These are phyloP conservation scores for Chascanopsetta lugubris DNA, from an alignment of 2,113 vertebrate genomes.

Conservation along the genomic window DNA sequence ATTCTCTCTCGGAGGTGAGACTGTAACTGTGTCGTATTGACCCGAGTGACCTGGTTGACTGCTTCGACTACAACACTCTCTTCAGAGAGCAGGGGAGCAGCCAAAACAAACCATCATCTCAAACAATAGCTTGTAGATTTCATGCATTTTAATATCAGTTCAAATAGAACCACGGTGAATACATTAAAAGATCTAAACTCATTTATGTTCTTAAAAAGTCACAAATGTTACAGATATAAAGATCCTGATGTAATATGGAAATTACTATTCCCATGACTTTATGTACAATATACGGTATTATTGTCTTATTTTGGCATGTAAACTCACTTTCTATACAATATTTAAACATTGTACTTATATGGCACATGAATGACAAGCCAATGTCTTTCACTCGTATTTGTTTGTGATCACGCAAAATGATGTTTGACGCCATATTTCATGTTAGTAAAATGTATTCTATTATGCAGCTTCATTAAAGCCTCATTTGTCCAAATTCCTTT, in stretches of 20 bases:
- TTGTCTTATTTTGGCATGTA: too few species aligned
- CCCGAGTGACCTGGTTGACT: conserved; percentile 59
- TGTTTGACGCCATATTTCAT: background rate
- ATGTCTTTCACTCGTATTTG: too few species aligned
- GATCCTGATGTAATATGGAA: too few species aligned
- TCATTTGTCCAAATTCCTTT: background rate
- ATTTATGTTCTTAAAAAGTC: too few species aligned
- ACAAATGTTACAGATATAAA: too few species aligned
- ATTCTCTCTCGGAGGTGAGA: conserved; percentile 71
- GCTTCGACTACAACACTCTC: conserved; percentile 42
- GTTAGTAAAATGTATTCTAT: background rate
- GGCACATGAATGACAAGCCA: background rate
- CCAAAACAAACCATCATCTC: conserved; percentile 14
- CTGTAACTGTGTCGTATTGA: conserved; percentile 63
- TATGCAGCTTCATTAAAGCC: background rate
- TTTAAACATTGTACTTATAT: background rate
- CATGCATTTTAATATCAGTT: background rate
- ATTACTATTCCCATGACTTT: background rate
- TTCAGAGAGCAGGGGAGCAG: conserved; percentile 11
- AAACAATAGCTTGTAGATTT: background rate
- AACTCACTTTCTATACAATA: background rate
- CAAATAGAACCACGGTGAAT: background rate
- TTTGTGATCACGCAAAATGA: background rate
- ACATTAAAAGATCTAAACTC: too few species aligned
- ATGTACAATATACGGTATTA: too few species aligned